Conservation (phyloP, 2,797 vertebrate species). For the Pseudomugil gertrudae region DNA sequence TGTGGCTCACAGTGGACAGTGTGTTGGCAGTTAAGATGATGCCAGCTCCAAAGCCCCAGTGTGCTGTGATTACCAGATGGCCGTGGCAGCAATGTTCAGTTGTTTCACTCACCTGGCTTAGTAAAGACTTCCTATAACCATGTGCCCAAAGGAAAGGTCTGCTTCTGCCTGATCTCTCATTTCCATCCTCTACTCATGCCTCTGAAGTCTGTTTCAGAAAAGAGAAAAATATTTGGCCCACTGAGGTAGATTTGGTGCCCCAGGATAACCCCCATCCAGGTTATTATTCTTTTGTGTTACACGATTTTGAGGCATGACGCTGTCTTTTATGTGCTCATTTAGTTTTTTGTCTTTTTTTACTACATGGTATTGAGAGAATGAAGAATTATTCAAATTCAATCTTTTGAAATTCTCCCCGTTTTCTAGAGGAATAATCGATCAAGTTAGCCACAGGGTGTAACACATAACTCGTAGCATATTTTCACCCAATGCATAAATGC, state of each 20-base stretch:
- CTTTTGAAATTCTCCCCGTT: slow-evolving; percentile 62
- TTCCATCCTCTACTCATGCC: slow-evolving; percentile 33
- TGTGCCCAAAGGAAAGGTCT: slow-evolving; percentile 64
- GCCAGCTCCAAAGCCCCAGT: slow-evolving; percentile 37
- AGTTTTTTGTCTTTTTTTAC: slow-evolving; percentile 44
- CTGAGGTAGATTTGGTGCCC: slow-evolving; percentile 41
- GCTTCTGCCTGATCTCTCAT: slow-evolving; percentile 54
- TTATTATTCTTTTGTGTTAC: slow-evolving; percentile 43
- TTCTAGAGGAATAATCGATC: slow-evolving; percentile 51
- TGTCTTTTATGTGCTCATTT: slow-evolving; percentile 33
- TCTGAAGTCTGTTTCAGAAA: slow-evolving; percentile 58
- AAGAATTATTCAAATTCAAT: slow-evolving; percentile 69
- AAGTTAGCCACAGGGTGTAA: slow-evolving; percentile 39
- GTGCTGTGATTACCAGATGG: slow-evolving; percentile 60
- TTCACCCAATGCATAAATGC: slow-evolving; percentile 63
- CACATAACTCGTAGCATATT: slow-evolving; percentile 40
- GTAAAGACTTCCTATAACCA: slow-evolving; percentile 59
- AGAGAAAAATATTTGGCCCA: slow-evolving; percentile 51
- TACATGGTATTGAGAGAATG: slow-evolving; percentile 29
- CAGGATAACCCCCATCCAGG: slow-evolving; percentile 42
- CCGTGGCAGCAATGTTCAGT: slow-evolving; percentile 45
- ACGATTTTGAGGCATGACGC: slow-evolving; percentile 37
- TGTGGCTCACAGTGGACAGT: slow-evolving; percentile 9
- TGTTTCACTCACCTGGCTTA: slow-evolving; percentile 69
- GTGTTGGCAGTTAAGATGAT: slow-evolving; percentile 44